Evolutionary conservation across 2,888 invertebrate genomes (phyloP).

Genomic region (Sphaerophoria rueppellii): DNA sequence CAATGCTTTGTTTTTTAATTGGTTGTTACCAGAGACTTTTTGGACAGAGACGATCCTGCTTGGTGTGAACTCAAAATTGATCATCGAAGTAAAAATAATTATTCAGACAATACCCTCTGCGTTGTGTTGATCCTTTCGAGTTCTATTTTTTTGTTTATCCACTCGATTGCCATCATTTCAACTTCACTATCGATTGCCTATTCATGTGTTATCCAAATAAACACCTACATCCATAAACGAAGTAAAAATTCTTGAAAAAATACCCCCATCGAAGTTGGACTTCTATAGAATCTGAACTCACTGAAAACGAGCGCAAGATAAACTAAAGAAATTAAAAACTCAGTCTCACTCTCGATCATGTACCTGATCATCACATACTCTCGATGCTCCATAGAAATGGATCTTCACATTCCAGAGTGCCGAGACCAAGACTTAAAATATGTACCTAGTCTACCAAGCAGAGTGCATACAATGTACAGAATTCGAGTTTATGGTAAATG

Average conservation of each 20-base stretch:
- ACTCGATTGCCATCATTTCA: slow-evolving; percentile 23
- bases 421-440: neutral
- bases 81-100: slow-evolving; percentile 16
- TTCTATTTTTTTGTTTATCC: slow-evolving; percentile 17
- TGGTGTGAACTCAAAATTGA: neutral
- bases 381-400: slow-evolving; percentile 30
- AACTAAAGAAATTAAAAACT: neutral
- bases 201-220: slow-evolving; percentile 35
- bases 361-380: slow-evolving; percentile 56
- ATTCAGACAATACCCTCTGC: too few species aligned
- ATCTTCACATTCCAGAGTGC: slow-evolving; percentile 52
- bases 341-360: slow-evolving; percentile 7
- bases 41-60: too few species aligned
- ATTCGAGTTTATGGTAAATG: neutral
- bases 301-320: slow-evolving; percentile 25
- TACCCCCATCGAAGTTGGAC: slow-evolving; percentile 52
- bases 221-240: slow-evolving; percentile 15
- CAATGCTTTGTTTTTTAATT: too few species aligned
- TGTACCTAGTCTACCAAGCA: neutral
- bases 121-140: slow-evolving; percentile 5
- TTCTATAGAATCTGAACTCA: slow-evolving; percentile 10
- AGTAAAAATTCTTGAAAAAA: slow-evolving; percentile 17
- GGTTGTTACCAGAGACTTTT: too few species aligned
- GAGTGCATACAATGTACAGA: neutral
- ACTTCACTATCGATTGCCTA: slow-evolving; percentile 19